Evolutionary conservation across 92 coral and sea anemone species (phyloP).

Genomic region (Paragorgia papillata): DNA sequence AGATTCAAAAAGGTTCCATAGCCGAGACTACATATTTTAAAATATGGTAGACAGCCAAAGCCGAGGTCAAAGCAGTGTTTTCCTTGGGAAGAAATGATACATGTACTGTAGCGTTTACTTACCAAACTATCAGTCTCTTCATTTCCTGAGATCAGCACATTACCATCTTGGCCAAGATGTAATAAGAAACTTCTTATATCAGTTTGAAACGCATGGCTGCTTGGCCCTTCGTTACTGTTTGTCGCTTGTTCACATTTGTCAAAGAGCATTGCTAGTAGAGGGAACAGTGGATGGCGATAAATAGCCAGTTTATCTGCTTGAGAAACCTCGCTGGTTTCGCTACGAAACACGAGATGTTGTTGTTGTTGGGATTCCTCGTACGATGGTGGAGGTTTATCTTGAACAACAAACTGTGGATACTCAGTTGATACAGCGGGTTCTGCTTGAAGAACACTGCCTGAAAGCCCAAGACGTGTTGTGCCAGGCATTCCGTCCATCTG

Average conservation of each 20-base stretch:
- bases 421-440: slow-evolving; percentile 21
- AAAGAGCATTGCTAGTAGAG: slow-evolving; percentile 90
- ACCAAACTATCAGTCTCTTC: slow-evolving; percentile 92
- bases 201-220: slow-evolving; percentile 83
- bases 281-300: slow-evolving; percentile 96
- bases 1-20: no score
- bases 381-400: slow-evolving; percentile 90
- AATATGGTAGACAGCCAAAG: no score
- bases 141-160: slow-evolving; percentile 87
- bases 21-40: no score
- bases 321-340: slow-evolving; percentile 68
- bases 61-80: no score
- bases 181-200: slow-evolving; percentile 88
- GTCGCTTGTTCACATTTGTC: slow-evolving; percentile 98
- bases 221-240: slow-evolving; percentile 87
- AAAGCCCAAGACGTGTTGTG: slow-evolving; percentile 29
- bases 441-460: slow-evolving; percentile 32
- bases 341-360: slow-evolving; percentile 66
- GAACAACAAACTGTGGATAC: slow-evolving; percentile 44
- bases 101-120: no score
- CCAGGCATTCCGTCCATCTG: slow-evolving; percentile 20
- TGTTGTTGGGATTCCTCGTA: slow-evolving; percentile 95
- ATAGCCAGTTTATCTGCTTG: slow-evolving; percentile 87
- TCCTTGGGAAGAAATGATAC: no score
- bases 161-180: slow-evolving; percentile 93